A percentile compares a stretch with the other conserved stretches of the same genome.
These are phyloP conservation scores for Motacilla alba DNA, from an alignment of 2,113 vertebrate species.

Conservation along the genomic window DNA sequence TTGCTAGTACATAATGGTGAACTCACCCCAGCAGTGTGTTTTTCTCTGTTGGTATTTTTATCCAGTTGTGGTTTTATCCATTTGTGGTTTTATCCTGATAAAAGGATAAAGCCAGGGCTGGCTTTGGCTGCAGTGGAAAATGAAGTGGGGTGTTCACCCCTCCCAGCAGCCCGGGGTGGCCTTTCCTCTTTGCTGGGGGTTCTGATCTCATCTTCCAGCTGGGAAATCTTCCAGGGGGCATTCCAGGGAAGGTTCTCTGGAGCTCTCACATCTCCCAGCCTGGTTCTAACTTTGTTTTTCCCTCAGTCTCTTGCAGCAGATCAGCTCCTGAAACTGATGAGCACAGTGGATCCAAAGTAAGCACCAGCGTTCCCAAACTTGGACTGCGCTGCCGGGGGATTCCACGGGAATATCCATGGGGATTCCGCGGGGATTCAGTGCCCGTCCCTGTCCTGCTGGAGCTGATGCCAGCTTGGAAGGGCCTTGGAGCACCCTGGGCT, in stretches of 20 bases:
- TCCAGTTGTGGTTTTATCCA: neutral
- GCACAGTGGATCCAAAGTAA: constrained; percentile 98
- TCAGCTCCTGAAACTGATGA: constrained; percentile 96
- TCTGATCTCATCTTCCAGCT: rapidly evolving
- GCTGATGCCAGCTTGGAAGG: neutral
- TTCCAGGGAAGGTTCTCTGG: neutral
- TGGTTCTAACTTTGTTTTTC: neutral
- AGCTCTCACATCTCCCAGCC: neutral
- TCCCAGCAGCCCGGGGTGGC: too few species aligned
- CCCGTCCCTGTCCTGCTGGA: neutral
- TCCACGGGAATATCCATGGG: neutral
- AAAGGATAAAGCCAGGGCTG: neutral
- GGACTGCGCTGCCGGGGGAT: neutral
- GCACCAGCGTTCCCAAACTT: neutral
- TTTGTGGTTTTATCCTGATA: neutral
- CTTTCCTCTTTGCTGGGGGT: rapidly evolving
- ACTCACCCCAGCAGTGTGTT: neutral
- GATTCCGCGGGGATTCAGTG: too few species aligned
- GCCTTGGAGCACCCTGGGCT: neutral
- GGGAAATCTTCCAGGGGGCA: neutral
- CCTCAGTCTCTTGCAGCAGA: constrained; percentile 91
- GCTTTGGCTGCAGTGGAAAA: neutral
- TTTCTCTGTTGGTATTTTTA: neutral
- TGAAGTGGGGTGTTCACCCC: neutral
- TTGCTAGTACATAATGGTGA: rapidly evolving